Percentiles rank a stretch among this genome's conserved stretches.
Conservation (phyloP, 2,113 vertebrate species). For the Peromyscus polionotus region DNA sequence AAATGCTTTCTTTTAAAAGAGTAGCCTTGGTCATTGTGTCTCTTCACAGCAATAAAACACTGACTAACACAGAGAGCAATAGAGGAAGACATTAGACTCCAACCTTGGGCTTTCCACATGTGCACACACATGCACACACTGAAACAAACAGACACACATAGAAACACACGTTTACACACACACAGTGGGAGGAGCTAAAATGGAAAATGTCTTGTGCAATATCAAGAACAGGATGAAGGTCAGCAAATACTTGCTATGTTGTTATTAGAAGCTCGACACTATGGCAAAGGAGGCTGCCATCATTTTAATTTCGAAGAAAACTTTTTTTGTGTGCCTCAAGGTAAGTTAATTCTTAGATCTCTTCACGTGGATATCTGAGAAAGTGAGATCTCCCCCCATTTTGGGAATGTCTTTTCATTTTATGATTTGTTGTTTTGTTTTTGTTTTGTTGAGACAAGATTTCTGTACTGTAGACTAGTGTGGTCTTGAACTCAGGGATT, state of each 20-base stretch:
- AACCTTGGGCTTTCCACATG: neutral
- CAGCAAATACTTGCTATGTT: neutral
- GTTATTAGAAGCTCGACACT: neutral
- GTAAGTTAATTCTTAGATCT: neutral
- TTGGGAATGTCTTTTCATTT: neutral
- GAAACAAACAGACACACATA: neutral
- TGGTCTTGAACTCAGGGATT: neutral
- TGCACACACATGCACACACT: neutral
- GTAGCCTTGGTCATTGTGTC: neutral
- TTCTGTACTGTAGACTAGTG: neutral
- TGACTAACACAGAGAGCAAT: neutral
- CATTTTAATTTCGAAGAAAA: conserved; percentile 29
- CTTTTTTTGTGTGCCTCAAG: neutral
- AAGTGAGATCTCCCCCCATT: neutral
- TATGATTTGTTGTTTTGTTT: neutral
- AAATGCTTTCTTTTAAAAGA: neutral
- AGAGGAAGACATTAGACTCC: neutral
- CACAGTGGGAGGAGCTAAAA: neutral
- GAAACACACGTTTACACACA: neutral
- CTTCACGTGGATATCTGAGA: conserved; percentile 1
- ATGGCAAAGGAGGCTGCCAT: neutral
- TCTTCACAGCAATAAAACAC: neutral
- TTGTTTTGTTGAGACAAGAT: neutral
- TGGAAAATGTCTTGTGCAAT: neutral
- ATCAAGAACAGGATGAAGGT: neutral